A percentile compares a stretch with the other conserved stretches of the same genome.
Conservation (phyloP, 2,797 vertebrate species). For the Lepidocolaptes lacrymiger region DNA sequence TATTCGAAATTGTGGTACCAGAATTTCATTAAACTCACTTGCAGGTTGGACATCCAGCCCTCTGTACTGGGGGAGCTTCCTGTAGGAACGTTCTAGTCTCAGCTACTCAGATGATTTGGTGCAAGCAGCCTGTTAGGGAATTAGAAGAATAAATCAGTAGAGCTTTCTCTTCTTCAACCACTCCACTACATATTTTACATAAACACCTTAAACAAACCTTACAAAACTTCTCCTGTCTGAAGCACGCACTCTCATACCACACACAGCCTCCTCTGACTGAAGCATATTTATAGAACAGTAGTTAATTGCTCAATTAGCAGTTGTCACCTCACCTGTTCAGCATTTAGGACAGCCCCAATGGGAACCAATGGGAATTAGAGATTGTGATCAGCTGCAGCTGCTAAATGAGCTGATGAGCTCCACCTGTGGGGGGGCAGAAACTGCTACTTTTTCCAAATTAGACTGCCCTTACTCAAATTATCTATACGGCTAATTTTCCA, state of each 20-base stretch:
- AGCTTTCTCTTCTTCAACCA: background rate
- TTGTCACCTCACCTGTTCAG: background rate
- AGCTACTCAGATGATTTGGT: background rate
- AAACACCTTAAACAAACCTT: background rate
- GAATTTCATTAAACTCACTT: background rate
- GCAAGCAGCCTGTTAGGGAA: background rate
- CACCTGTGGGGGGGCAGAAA: background rate
- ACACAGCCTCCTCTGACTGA: accelerated
- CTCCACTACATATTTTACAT: accelerated
- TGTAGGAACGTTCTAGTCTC: background rate
- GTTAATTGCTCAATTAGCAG: background rate
- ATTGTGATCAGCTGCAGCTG: background rate
- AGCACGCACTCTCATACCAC: accelerated
- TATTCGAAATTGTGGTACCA: accelerated
- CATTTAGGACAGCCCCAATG: background rate
- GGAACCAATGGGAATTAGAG: accelerated
- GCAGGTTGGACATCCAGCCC: background rate
- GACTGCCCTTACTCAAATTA: background rate
- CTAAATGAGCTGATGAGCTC: background rate
- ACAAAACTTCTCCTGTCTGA: accelerated
- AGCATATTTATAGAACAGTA: background rate
- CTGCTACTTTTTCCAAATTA: background rate
- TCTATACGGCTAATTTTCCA: background rate
- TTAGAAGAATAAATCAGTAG: background rate
- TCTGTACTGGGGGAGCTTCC: background rate